phyloP scores from a whole-genome alignment of 2,113 vertebrate genomes.

The Marmota flaviventris region DNA sequence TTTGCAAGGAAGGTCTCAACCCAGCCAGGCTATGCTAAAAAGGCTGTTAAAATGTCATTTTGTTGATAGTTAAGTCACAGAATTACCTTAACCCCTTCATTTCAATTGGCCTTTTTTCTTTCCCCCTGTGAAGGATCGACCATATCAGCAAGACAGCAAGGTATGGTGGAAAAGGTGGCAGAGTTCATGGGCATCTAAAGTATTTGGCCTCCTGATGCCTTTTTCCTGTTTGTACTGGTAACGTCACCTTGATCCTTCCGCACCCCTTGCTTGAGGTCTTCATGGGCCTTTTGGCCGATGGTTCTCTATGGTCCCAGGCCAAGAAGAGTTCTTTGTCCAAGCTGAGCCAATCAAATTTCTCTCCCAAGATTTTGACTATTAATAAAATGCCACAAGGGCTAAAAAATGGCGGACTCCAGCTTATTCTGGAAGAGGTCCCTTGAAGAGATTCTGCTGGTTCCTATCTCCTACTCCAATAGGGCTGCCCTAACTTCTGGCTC shows the following conservation, averaged over 20 bases:
- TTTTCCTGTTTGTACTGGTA: background rate
- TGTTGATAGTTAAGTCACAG: conserved; percentile 87
- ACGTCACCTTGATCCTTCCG: background rate
- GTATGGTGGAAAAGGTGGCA: background rate
- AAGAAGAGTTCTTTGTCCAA: background rate
- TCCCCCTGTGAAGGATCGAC: conserved; percentile 14
- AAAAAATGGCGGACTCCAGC: background rate
- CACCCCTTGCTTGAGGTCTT: background rate
- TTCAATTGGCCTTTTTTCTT: conserved; percentile 38
- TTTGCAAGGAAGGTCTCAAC: conserved; percentile 89
- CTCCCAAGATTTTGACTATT: background rate
- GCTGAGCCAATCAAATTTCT: background rate
- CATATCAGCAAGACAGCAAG: background rate
- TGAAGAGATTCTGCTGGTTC: background rate
- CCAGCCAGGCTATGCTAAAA: conserved; percentile 90
- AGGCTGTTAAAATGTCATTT: conserved; percentile 92
- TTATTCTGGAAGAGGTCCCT: background rate
- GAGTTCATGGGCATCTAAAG: background rate
- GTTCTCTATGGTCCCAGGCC: background rate
- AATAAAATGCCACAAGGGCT: background rate
- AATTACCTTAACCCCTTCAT: conserved; percentile 84
- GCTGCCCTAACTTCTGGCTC: background rate
- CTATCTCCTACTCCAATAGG: background rate
- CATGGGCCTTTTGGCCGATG: background rate
- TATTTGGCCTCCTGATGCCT: background rate